Conservation (phyloP, 2,888 invertebrate genomes). For the Argyra leucocephala region DNA sequence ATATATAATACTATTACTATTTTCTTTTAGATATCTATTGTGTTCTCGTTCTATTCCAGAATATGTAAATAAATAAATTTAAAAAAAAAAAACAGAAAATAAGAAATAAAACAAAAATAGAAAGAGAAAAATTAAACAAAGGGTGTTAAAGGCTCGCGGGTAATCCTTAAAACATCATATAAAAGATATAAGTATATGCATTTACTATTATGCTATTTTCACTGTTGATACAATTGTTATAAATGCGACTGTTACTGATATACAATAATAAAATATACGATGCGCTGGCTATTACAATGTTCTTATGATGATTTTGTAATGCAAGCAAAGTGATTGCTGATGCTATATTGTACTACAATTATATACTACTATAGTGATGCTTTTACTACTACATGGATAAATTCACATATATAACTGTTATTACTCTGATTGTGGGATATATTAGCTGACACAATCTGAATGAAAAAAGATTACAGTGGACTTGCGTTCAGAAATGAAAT, state of each 20-base stretch:
- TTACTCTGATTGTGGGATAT: not conserved
- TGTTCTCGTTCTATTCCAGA: not conserved
- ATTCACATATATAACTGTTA: not conserved
- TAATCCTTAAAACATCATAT: slow-evolving; percentile 1
- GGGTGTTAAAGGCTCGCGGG: not conserved
- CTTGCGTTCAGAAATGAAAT: slow-evolving; percentile 4
- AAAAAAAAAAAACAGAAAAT: not conserved
- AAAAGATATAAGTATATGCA: not conserved
- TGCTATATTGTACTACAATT: too few species aligned
- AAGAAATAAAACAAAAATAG: too few species aligned
- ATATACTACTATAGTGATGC: not conserved
- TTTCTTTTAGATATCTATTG: not conserved
- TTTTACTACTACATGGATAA: not conserved
- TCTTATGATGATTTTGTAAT: not conserved
- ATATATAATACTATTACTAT: not conserved
- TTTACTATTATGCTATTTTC: not conserved
- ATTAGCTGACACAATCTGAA: not conserved
- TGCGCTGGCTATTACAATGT: too few species aligned
- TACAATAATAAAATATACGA: too few species aligned
- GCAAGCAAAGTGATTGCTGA: not conserved
- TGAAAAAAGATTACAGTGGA: slow-evolving; percentile 3
- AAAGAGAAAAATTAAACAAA: not conserved
- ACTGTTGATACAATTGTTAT: not conserved
- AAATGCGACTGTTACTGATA: too few species aligned
- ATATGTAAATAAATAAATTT: slow-evolving; percentile 1